phyloP scores from a whole-genome alignment of 2,797 vertebrate genomes.

The Danio kyathit region DNA sequence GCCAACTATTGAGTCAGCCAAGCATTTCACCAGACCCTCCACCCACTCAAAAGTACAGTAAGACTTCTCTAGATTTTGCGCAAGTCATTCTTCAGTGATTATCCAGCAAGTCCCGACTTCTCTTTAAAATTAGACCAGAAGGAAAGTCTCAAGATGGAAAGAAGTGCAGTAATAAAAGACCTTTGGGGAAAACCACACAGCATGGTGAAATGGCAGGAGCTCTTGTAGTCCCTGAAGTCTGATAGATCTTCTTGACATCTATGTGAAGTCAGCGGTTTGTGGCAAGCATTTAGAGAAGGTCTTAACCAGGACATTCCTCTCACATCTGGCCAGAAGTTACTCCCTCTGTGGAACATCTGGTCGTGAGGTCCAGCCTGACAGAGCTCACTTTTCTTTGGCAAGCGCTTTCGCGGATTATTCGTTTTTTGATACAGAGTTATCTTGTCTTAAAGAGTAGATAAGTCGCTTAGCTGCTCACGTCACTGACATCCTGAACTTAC shows the following conservation, averaged over 20 bases:
- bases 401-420: not conserved
- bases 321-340: conserved; percentile 53
- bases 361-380: conserved; percentile 26
- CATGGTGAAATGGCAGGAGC: conserved; percentile 34
- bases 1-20: conserved; percentile 26
- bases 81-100: conserved; percentile 25
- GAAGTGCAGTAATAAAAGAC: conserved; percentile 31
- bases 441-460: conserved; percentile 5
- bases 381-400: conserved; percentile 18
- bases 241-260: conserved; percentile 48
- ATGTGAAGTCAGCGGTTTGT: conserved; percentile 47
- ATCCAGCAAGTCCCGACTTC: conserved; percentile 24
- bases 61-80: conserved; percentile 11
- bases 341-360: conserved; percentile 57
- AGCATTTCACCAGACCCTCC: conserved; percentile 47
- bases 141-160: conserved; percentile 36
- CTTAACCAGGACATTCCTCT: conserved; percentile 51
- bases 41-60: conserved; percentile 39
- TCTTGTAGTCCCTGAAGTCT: conserved; percentile 17
- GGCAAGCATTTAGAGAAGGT: conserved; percentile 33
- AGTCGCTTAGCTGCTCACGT: conserved; percentile 5
- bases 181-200: conserved; percentile 20
- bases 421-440: conserved; percentile 26
- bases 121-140: conserved; percentile 18
- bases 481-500: not conserved